Conservation (phyloP, 1,140 invertebrate genomes). For the Anthonomus grandis region DNA sequence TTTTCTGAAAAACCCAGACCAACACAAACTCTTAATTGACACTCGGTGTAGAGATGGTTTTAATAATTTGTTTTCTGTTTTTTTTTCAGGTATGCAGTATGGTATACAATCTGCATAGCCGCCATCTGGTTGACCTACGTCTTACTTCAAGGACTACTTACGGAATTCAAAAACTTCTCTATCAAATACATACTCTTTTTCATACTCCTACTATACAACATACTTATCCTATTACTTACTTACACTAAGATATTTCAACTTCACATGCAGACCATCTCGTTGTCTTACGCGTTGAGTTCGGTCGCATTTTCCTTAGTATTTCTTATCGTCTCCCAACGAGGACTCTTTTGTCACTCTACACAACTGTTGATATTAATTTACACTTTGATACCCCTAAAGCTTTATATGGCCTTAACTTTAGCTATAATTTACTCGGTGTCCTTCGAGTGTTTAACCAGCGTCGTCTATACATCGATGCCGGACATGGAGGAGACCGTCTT, state of each 20-base stretch:
- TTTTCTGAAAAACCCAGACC: too few species aligned
- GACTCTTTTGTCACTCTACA: conserved; percentile 80
- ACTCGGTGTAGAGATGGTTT: too few species aligned
- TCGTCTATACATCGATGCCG: conserved; percentile 28
- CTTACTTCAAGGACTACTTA: conserved; percentile 17
- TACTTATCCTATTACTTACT: conserved; percentile 62
- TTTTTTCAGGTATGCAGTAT: conserved; percentile 57
- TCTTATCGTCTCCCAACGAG: conserved; percentile 48
- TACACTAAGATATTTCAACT: conserved; percentile 64
- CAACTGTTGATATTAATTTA: conserved; percentile 89
- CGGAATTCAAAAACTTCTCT: neutral
- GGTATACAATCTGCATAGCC: conserved; percentile 57
- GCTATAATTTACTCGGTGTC: conserved; percentile 75
- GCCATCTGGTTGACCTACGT: conserved; percentile 58
- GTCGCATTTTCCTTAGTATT: conserved; percentile 65
- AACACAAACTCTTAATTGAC: too few species aligned
- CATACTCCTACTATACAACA: conserved; percentile 42
- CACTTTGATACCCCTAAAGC: conserved; percentile 85
- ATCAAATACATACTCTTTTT: conserved; percentile 8
- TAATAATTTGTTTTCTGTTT: too few species aligned
- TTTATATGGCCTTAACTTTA: conserved; percentile 78
- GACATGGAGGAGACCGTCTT: conserved; percentile 42
- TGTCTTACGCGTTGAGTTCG: conserved; percentile 62
- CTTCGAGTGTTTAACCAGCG: conserved; percentile 65
- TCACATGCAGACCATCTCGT: conserved; percentile 62